Percentiles rank a stretch among this genome's conserved stretches.
phyloP scores from a whole-genome alignment of 2,888 invertebrate genomes.

The Trissolcus japonicus region DNA sequence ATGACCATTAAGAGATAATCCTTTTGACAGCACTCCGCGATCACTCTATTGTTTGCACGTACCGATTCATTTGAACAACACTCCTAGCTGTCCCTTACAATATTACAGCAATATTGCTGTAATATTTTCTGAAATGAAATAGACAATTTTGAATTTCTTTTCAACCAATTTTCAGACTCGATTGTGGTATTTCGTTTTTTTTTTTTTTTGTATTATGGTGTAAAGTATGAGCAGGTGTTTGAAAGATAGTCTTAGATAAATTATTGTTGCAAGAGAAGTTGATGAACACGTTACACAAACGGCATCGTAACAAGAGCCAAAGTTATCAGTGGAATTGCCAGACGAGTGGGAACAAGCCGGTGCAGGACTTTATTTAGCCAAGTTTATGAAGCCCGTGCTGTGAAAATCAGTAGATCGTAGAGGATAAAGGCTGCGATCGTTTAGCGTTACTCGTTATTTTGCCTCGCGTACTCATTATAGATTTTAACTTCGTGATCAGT shows the following conservation, averaged over 20 bases:
- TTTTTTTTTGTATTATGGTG: slow-evolving; percentile 2
- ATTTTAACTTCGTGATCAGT: no score
- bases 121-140: no score
- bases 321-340: slow-evolving; percentile 24
- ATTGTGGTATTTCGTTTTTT: slow-evolving; percentile 13
- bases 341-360: slow-evolving; percentile 18
- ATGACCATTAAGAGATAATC: slow-evolving; percentile 69
- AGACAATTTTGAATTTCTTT: no score
- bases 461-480: not conserved
- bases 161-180: not conserved
- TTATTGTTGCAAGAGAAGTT: slow-evolving; percentile 12
- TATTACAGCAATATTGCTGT: no score
- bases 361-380: slow-evolving; percentile 10
- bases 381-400: slow-evolving; percentile 3
- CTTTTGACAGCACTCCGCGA: slow-evolving; percentile 62
- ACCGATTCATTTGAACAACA: slow-evolving; percentile 11
- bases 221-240: slow-evolving; percentile 2
- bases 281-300: slow-evolving; percentile 43
- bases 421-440: slow-evolving; percentile 5
- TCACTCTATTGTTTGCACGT: slow-evolving; percentile 27
- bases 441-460: slow-evolving; percentile 1
- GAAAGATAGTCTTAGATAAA: not conserved
- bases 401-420: slow-evolving; percentile 14
- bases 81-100: not conserved
- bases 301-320: slow-evolving; percentile 34